Base-by-base conservation (phyloP, 2,888 invertebrate species). In the Xylota segnis region DNA sequence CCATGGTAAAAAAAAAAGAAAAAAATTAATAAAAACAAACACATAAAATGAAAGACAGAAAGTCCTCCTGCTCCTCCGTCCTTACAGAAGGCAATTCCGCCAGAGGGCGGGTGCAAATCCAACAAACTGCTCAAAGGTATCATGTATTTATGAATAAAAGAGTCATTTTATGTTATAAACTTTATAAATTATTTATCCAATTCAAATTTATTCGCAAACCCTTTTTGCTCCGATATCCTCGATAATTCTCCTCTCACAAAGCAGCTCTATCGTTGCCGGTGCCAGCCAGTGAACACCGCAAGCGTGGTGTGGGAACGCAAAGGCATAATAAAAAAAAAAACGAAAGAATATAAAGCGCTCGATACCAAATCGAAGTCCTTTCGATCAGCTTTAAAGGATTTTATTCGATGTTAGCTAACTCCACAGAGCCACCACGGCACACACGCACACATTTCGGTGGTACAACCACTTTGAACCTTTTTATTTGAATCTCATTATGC, bases 111-210 rank as follows among this genome's bases (percentile, higher is more conserved):
- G 61, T 82, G 76, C 66, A 76, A 82, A 77, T 82, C 68, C 66
- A 81, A 68, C 71, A 82, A 84, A 75, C 75, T 58, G 58, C 84
- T 86, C 72, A 76, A 76, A 86, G 81, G 82, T 61, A 86, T 68
- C 86, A 86, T 76, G 76, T 72, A 86, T 86, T 86, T 86, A 86
- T 86, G 82, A 86, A 86, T 86, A 86, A 86, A 81, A 86, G 71
- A 86, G 82, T 82, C 82, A 86, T 82, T 81, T 76, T 75, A 72
- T 72, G 72, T 81, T 81, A 86, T 82, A 82, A 86, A 76, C 59
- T 86, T 86, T 82, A 86, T 86, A 86, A 86, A 82, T 72, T 58
- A 86, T 86, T 86, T 86, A 86, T 86, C 68, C 76, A 72, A 86
- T 86, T 86, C 86, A 86, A 86, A 86, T 86, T 81, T 86, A 86